Evolutionary conservation across 2,888 invertebrate species (phyloP), one percentile per base, ranked within the genome.

Genomic region (Iphiclides podalirius): DNA sequence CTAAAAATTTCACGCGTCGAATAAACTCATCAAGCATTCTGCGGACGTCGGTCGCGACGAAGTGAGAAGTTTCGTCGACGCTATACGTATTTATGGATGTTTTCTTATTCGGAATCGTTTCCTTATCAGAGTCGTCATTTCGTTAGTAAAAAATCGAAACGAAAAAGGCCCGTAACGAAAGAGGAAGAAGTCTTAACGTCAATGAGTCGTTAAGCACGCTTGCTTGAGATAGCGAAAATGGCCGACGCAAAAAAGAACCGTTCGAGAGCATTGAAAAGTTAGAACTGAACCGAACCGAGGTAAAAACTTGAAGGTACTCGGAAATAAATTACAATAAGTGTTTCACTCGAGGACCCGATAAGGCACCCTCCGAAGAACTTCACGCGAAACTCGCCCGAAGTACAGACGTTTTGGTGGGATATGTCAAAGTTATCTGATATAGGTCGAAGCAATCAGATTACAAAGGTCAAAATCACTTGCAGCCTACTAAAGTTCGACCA

Each of bases 271-370:
- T 59, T 61, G 58, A 26, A 26, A 26, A 9, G 26, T 26, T 26
- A 26, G 26, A 26, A 26, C n/a, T n/a, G n/a, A n/a, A n/a, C n/a
- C n/a, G n/a, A n/a, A n/a, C n/a, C n/a, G n/a, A n/a, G n/a, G n/a
- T n/a, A n/a, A 47, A 43, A 47, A 33, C 41, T 46, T 46, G 36
- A 42, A 53, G n/a, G 65, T 65, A 64, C 65, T 68, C 65, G 59
- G 63, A 76, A 79, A 83, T 84, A 85, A 83, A 85, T 83, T 77
- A 81, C 76, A 70, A 71, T 70, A 75, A 84, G 75, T 80, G 79
- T 78, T 76, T 66, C 76, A 74, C 71, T 72, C 67, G 61, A 61
- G 62, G 54, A 49, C 48, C 55, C 66, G 85, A 86, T 87, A 86
- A 87, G 79, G 64, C 66, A 64, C 70, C 75, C 73, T 66, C 63